These are phyloP conservation scores for Scelioninae gen. 2 DNA, from an alignment of 2,888 invertebrate genomes.

Conservation along the genomic window DNA sequence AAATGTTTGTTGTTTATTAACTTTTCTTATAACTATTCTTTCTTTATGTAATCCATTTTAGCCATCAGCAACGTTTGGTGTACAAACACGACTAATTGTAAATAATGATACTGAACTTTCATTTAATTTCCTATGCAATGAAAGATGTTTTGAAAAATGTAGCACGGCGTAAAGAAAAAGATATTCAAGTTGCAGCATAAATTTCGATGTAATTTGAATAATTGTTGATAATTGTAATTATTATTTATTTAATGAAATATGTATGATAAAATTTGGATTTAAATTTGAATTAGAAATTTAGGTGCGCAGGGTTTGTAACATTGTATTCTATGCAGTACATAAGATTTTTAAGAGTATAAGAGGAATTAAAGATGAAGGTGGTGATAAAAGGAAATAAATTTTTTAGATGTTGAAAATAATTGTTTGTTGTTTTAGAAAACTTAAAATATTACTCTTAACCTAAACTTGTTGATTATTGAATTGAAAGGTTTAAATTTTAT, in stretches of 20 bases:
- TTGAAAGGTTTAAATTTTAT: too few relatives aligned
- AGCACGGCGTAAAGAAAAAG: not conserved
- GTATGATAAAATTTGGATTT: too few relatives aligned
- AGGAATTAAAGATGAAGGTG: not conserved
- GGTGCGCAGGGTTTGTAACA: too few relatives aligned
- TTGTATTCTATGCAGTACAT: too few relatives aligned
- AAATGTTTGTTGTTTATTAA: constrained; percentile 1
- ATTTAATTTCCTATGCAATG: constrained; percentile 8
- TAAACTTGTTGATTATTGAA: too few relatives aligned
- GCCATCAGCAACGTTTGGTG: constrained; percentile 11
- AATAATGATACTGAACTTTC: constrained; percentile 29
- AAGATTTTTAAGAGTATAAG: constrained; percentile 5
- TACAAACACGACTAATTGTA: constrained; percentile 34
- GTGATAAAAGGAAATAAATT: constrained; percentile 25
- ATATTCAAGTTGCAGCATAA: constrained; percentile 3
- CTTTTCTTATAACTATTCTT: not conserved
- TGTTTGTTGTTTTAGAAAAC: too few relatives aligned
- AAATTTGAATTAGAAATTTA: too few relatives aligned
- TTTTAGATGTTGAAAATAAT: constrained; percentile 35
- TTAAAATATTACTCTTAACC: too few relatives aligned
- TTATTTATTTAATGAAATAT: constrained; percentile 66
- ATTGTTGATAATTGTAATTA: constrained; percentile 65
- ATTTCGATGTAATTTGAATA: constrained; percentile 50
- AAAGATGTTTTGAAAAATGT: not conserved
- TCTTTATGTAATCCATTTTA: constrained; percentile 1